phyloP scores from a whole-genome alignment of 2,797 vertebrate genomes.

The Myripristis jacobus region DNA sequence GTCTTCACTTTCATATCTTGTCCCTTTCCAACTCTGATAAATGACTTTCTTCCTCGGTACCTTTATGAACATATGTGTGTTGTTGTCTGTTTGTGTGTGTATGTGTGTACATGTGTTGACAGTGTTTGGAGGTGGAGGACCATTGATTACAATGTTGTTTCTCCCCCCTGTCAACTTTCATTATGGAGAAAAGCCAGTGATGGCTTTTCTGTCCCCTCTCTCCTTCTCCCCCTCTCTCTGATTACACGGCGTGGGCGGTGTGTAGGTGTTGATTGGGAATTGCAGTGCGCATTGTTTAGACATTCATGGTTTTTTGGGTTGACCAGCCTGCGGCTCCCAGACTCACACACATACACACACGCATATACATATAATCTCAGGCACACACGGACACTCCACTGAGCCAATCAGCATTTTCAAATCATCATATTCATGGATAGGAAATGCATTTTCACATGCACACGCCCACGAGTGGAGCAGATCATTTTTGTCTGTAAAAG shows the following conservation, averaged over 20 bases:
- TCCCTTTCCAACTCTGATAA: constrained; percentile 28
- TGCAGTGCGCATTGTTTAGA: constrained; percentile 79
- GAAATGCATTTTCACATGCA: constrained; percentile 49
- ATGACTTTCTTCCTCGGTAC: constrained; percentile 31
- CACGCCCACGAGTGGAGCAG: constrained; percentile 33
- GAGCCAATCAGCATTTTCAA: constrained; percentile 59
- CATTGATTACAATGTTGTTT: constrained; percentile 76
- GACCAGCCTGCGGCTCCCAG: constrained; percentile 58
- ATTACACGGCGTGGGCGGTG: constrained; percentile 74
- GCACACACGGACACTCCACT: constrained; percentile 27
- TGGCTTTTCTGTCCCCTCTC: constrained; percentile 53
- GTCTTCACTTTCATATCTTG: constrained; percentile 2
- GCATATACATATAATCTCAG: not conserved
- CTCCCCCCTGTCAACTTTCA: constrained; percentile 75
- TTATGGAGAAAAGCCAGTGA: constrained; percentile 72
- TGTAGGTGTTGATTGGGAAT: constrained; percentile 84
- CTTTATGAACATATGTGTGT: constrained; percentile 12
- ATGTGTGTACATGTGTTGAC: constrained; percentile 22
- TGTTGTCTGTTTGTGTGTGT: constrained; percentile 27
- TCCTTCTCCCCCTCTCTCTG: constrained; percentile 62
- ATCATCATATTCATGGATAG: constrained; percentile 53
- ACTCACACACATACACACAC: constrained; percentile 31
- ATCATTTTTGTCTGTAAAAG: not conserved
- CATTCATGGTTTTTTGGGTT: constrained; percentile 77
- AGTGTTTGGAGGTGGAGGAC: constrained; percentile 47